Base-by-base conservation (phyloP, 2,888 invertebrate species). In the Lomographa bimaculata region DNA sequence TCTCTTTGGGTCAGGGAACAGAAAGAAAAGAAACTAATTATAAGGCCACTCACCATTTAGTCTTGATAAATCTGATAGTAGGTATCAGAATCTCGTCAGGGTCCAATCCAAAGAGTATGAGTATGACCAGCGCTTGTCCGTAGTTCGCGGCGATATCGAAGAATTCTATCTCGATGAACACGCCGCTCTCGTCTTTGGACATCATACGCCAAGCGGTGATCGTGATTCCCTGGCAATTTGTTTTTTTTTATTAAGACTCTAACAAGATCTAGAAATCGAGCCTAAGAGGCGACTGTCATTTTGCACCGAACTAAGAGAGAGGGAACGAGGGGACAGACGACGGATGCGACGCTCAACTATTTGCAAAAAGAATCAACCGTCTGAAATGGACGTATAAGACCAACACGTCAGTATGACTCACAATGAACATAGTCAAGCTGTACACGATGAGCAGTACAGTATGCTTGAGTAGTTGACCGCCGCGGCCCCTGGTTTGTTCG, bases 111-210 rank as follows among this genome's bases (percentile, higher is more conserved):
- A 98, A 98, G 10, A 97, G 92, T 9, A 94, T 94, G 56, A 97
- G 93, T 39, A 96, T 93, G 39, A 97, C 92, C 37, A 98, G 86
- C 32, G 96, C 94, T 81, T 98, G 98, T 0, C 98, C 98, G 71
- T 96, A 96, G 72, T 95, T 96, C 2, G 98, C 90, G 9, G 96
- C 94, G 8, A 95, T 94, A 72, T 98, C 97, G 10, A 98, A 81
- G 74, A 98, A 98, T 55, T 97, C 94, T n/a, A 98, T 89, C 76
- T 98, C 98, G 0, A 98, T 91, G 73, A 96, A 98, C 44, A 98
- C 94, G 0, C 98, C 98, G 10, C 95, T 94, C 72, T 95, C 93
- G 63, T 95, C 93, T 61, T 95, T 95, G 90, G 94, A 93, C 59
- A 97, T 92, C 59, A 96, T 82, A 1, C 94, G 94, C 94, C 96